Evolutionary conservation across 2,797 vertebrate genomes (phyloP), one percentile per base, ranked within the genome.

Genomic region (Meda fulgida): DNA sequence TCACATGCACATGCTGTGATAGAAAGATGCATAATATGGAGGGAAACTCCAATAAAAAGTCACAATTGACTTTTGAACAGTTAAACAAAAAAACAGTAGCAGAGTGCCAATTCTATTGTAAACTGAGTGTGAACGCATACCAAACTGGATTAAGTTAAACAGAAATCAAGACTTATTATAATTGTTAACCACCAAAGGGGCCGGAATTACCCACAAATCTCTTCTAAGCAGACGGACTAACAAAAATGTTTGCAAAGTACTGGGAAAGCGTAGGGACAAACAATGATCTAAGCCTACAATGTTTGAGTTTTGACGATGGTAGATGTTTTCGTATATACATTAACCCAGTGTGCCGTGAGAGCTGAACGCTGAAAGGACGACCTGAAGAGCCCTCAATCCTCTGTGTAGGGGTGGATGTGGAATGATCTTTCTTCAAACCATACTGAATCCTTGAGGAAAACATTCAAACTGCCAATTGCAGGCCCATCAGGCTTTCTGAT

Each of bases 291-390:
- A 81, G 26, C n/a, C 58, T 67, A 75, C 43, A 46, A n/a, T 60
- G 65, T 67, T 53, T 78, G 83, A 43, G 73, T 46, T 46, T 70
- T 79, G 81, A 53, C 43, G 1, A 51, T 38, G 13, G 7, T 51
- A 3, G n/a, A 21, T 21, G 65, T 77, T 86, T 86, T 66, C 26
- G 7, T 10, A 58, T 75, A 55, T 80, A 86, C 67, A 86, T 86
- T 83, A 83, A 83, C 76, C 48, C 34, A 67, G 48, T 26, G 38
- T 16, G 16, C 34, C 2, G 10, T 67, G 72, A 63, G 16, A 70
- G 63, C 21, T 29, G 14, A 69, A 48, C 14, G 9, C 19, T 63
- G 9, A 58, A 72, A 11, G 81, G 40, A 65, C 2, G 9, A 26
- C 2, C 46, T 69, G 40, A 72, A 79, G 36, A 34, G 31, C 19